These are phyloP conservation scores for Otolemur garnettii DNA, from an alignment of 2,113 vertebrate species.

Conservation along the genomic window DNA sequence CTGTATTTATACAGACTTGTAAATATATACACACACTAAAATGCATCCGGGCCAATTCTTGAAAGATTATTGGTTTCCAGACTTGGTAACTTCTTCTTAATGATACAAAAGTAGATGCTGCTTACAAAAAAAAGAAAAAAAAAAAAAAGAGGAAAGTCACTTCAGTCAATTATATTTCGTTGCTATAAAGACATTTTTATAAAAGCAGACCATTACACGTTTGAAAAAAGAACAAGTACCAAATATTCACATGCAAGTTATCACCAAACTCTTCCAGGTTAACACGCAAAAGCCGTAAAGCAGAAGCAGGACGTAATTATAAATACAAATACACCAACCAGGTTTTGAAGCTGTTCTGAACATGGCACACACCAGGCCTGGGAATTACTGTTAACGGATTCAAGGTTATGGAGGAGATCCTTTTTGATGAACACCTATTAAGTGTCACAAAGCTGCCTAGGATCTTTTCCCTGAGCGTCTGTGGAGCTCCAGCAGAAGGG, in stretches of 20 bases:
- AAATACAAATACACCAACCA: neutral
- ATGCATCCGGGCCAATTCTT: neutral
- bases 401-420: neutral
- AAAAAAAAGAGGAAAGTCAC: neutral
- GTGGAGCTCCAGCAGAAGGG: neutral
- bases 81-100: neutral
- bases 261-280: neutral
- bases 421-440: neutral
- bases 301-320: neutral
- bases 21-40: neutral
- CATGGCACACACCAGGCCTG: neutral
- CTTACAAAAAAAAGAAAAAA: neutral
- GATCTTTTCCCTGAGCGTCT: neutral
- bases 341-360: neutral
- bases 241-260: neutral
- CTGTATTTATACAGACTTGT: no score
- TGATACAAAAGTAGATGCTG: neutral
- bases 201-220: neutral
- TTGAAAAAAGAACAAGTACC: neutral
- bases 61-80: neutral
- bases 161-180: neutral
- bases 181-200: neutral
- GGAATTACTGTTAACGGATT: neutral
- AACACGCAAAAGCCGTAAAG: neutral
- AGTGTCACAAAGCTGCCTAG: neutral